Percentiles rank a stretch among this genome's conserved stretches.
Evolutionary conservation across 2,797 vertebrate species (phyloP).

Genomic region (Schizopygopsis pylzovi): DNA sequence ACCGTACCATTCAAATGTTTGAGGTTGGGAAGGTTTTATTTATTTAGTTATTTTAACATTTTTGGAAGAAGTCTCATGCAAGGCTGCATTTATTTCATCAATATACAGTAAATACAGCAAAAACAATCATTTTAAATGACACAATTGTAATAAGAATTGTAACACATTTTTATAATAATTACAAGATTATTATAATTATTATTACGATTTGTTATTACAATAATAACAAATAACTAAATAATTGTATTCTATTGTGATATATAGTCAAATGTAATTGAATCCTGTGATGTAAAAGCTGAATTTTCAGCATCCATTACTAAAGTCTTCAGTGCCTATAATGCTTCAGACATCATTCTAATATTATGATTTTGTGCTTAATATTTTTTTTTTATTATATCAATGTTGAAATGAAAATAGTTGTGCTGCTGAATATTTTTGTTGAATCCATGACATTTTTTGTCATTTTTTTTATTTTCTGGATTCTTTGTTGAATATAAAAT

Average conservation of each 20-base stretch:
- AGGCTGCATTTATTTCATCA: too few species aligned
- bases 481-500: neutral
- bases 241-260: neutral
- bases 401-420: neutral
- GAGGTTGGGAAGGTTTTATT: too few species aligned
- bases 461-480: neutral
- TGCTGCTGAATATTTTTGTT: neutral
- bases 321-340: too few species aligned
- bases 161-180: too few species aligned
- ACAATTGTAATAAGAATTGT: too few species aligned
- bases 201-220: neutral
- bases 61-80: too few species aligned
- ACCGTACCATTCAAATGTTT: too few species aligned
- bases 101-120: too few species aligned
- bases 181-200: too few species aligned
- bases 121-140: neutral
- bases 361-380: neutral
- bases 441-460: neutral
- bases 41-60: too few species aligned
- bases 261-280: neutral
- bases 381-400: neutral
- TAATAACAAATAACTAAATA: neutral
- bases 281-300: too few species aligned
- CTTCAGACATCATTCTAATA: neutral
- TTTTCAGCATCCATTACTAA: neutral